phyloP scores from a whole-genome alignment of 2,797 vertebrate genomes.

The Sarcophilus harrisii region DNA sequence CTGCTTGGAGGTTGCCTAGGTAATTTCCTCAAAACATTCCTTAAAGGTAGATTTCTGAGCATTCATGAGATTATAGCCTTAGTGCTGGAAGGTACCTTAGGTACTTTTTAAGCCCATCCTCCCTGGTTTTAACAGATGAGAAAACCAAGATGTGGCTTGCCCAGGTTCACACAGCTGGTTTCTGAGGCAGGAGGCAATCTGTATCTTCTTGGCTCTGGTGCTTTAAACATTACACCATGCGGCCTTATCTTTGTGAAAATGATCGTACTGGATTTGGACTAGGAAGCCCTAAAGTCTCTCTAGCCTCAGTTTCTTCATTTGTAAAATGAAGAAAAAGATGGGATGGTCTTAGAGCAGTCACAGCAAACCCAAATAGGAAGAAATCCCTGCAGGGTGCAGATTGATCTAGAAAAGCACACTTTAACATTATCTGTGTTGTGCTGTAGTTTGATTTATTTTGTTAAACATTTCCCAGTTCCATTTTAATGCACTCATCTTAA shows the following conservation, averaged over 20 bases:
- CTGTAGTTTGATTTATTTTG: not conserved
- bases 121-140: not conserved
- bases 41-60: not conserved
- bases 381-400: not conserved
- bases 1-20: not conserved
- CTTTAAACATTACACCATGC: not conserved
- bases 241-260: not conserved
- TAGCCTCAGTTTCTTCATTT: not conserved
- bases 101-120: not conserved
- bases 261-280: not conserved
- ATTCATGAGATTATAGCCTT: not conserved
- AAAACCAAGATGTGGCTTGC: constrained; percentile 6
- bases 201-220: not conserved
- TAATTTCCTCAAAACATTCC: not conserved
- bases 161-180: not conserved
- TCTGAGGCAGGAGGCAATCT: not conserved
- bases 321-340: not conserved
- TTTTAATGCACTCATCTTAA: not conserved
- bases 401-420: not conserved
- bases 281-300: not conserved
- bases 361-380: not conserved
- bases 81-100: not conserved
- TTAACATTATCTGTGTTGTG: not conserved
- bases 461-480: not conserved
- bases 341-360: not conserved